Base-by-base conservation (phyloP, 2,797 vertebrate genomes). In the Chelon auratus region DNA sequence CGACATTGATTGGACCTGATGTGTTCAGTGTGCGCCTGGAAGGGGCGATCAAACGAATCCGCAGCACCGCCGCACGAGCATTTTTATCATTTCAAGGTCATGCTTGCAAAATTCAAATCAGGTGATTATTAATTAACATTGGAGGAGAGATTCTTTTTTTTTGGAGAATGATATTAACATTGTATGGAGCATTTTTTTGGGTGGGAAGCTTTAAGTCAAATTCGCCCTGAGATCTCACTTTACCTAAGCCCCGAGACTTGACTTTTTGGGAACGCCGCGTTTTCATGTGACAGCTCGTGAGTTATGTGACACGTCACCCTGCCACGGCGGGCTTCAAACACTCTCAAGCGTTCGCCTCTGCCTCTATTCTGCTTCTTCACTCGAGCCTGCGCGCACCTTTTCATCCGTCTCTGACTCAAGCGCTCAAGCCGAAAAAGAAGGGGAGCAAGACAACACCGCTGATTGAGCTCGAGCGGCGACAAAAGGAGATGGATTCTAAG, bases 341-440 rank as follows among this genome's bases (percentile, higher is more conserved):
- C 60, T n/a, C 68, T 10, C 48, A 75, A 68, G 39, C 77, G 24
- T 62, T 68, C 24, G 14, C 55, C 60, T 77, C 66, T 37, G 67
- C 76, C 80, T 72, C 83, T 78, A 76, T 85, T 89, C 78, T 75
- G 80, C 88, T 82, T 84, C 82, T 69, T 65, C 85, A 68, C 76
- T 85, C 81, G 58, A 80, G 84, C 83, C 80, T 69, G 67, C 40
- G 75, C 69, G 22, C 82, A 80, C 56, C 69, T 80, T 80, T 84
- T 87, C 75, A 77, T 82, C 61, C 11, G 1, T 66, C 77, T 72
- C 65, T 30, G 68, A 75, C 81, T 81, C 54, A 47, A 57, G 55
- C 60, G 58, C 59, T 78, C 52, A 37, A 62, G 68, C 65, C 24
- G 17, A n/a, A 17, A 69, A 75, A 47, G 42, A 26, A 62, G 50